Evolutionary conservation across 2,888 invertebrate species (phyloP).

Genomic region (Hemithea aestivaria): DNA sequence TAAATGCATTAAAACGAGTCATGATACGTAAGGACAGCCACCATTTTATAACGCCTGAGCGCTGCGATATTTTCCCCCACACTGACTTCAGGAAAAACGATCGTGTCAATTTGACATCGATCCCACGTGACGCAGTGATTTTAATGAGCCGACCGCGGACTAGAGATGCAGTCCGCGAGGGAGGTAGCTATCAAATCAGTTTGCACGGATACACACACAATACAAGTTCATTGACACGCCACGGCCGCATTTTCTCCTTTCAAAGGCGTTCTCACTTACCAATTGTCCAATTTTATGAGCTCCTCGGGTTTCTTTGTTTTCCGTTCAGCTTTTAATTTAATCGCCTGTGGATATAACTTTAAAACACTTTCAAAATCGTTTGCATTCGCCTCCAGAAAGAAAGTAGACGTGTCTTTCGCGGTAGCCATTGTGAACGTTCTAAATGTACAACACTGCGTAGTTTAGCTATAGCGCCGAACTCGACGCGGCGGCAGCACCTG

Average conservation of each 20-base stretch:
- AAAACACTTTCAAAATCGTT: slow-evolving; percentile 92
- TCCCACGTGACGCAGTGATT: slow-evolving; percentile 86
- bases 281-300: slow-evolving; percentile 95
- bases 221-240: slow-evolving; percentile 81
- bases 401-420: slow-evolving; percentile 94
- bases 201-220: slow-evolving; percentile 80
- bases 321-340: slow-evolving; percentile 93
- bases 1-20: slow-evolving; percentile 61
- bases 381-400: slow-evolving; percentile 94
- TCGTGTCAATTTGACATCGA: slow-evolving; percentile 83
- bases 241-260: slow-evolving; percentile 80
- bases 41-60: slow-evolving; percentile 79
- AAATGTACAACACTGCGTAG: slow-evolving; percentile 79
- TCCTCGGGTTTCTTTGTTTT: slow-evolving; percentile 96
- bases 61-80: slow-evolving; percentile 73
- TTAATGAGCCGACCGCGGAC: slow-evolving; percentile 83
- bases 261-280: slow-evolving; percentile 86
- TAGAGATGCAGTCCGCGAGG: slow-evolving; percentile 82
- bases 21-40: slow-evolving; percentile 69
- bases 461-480: slow-evolving; percentile 79
- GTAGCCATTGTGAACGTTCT: slow-evolving; percentile 87
- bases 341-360: slow-evolving; percentile 94
- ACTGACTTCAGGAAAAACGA: slow-evolving; percentile 78
- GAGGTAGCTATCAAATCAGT: slow-evolving; percentile 82
- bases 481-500: slow-evolving; percentile 81